phyloP scores from a whole-genome alignment of 2,888 invertebrate species.

The Rutpela maculata region DNA sequence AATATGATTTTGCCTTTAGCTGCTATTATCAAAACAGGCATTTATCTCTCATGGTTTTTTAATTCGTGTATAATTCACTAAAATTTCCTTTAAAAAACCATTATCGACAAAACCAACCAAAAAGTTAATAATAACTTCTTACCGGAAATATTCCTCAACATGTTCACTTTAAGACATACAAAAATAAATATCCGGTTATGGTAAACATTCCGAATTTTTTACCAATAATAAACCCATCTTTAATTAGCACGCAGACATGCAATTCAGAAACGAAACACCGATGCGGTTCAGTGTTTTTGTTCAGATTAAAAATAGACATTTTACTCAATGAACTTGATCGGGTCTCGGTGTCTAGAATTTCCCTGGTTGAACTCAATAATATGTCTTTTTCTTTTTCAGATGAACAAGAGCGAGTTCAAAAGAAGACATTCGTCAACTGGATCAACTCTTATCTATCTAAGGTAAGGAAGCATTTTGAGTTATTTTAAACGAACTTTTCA shows the following conservation, averaged over 20 bases:
- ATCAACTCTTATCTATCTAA: slow-evolving; percentile 97
- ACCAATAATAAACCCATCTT: slow-evolving; percentile 14
- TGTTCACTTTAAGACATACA: background rate
- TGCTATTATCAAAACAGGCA: too few species aligned
- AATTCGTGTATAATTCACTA: too few species aligned
- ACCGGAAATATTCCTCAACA: background rate
- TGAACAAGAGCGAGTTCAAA: slow-evolving; percentile 99
- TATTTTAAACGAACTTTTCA: background rate
- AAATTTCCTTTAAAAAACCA: too few species aligned
- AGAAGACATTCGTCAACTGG: slow-evolving; percentile 99
- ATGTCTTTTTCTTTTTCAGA: slow-evolving; percentile 82
- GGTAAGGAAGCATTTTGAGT: slow-evolving; percentile 76
- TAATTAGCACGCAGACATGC: slow-evolving; percentile 8
- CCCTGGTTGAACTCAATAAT: slow-evolving; percentile 22
- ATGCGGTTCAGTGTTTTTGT: slow-evolving; percentile 14
- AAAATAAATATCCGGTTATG: background rate
- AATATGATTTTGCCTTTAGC: too few species aligned
- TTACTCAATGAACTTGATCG: slow-evolving; percentile 29
- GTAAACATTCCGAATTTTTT: background rate
- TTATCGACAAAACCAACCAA: background rate
- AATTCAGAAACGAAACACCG: slow-evolving; percentile 5
- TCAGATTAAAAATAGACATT: slow-evolving; percentile 23
- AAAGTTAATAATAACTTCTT: background rate
- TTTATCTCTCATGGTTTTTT: too few species aligned
- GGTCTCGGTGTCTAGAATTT: background rate